phyloP scores from a whole-genome alignment of 2,797 vertebrate species.

The Todus mexicanus region DNA sequence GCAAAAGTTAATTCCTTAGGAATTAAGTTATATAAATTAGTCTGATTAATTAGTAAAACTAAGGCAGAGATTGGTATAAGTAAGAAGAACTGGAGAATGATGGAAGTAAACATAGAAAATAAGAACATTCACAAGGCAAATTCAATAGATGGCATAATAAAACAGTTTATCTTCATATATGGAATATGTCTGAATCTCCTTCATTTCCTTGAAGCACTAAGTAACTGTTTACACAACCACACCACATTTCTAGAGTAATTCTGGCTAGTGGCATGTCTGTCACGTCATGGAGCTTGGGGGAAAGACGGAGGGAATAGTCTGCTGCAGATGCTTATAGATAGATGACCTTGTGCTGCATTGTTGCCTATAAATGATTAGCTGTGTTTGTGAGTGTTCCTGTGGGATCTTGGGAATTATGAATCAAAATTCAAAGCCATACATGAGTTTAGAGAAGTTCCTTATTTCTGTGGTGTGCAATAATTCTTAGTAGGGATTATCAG shows the following conservation, averaged over 20 bases:
- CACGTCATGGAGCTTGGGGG: not conserved
- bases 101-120: not conserved
- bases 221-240: not conserved
- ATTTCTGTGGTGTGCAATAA: not conserved
- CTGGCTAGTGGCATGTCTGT: not conserved
- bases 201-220: not conserved
- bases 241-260: not conserved
- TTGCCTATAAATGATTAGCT: not conserved
- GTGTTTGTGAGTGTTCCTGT: not conserved
- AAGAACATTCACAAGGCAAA: not conserved
- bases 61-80: not conserved
- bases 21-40: not conserved
- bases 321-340: not conserved
- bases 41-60: not conserved
- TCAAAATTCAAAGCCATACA: not conserved
- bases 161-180: not conserved
- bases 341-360: not conserved
- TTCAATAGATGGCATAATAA: not conserved
- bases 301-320: not conserved
- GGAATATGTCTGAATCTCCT: not conserved
- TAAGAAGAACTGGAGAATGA: not conserved
- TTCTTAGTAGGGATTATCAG: not conserved
- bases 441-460: not conserved
- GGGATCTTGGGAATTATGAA: not conserved
- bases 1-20: not conserved